phyloP scores from a whole-genome alignment of 2,113 vertebrate genomes.

The Fulica atra region DNA sequence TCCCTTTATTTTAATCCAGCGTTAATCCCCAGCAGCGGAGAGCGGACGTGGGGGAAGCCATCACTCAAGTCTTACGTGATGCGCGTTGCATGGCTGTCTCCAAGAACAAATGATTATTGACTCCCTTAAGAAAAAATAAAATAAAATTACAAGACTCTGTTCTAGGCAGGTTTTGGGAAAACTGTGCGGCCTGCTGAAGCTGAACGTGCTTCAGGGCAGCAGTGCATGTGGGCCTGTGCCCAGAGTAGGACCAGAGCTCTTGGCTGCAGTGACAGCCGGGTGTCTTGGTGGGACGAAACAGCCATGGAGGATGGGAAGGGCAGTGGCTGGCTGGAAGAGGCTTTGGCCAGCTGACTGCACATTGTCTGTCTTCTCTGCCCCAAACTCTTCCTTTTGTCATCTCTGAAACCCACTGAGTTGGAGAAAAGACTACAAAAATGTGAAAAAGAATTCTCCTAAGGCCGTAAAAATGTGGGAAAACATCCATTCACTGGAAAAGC shows the following conservation, averaged over 20 bases:
- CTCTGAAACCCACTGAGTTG: not conserved
- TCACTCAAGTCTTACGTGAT: not conserved
- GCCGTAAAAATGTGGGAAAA: not conserved
- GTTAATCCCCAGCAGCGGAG: not conserved
- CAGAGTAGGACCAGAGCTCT: not conserved
- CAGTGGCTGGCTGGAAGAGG: not conserved
- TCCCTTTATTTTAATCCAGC: not conserved
- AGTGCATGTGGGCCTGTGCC: not conserved
- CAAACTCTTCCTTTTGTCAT: not conserved
- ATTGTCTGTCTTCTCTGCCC: not conserved
- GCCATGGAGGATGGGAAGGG: not conserved
- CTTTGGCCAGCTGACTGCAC: not conserved
- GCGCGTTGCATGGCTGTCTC: rapidly evolving
- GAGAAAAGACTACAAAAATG: not conserved
- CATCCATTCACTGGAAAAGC: not conserved
- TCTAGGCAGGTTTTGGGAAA: not conserved
- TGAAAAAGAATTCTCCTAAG: not conserved
- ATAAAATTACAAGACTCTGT: not conserved
- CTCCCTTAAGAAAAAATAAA: not conserved
- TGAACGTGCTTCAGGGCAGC: not conserved
- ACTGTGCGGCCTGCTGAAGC: not conserved
- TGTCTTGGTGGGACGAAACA: not conserved
- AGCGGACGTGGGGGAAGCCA: not conserved
- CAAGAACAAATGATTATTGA: not conserved
- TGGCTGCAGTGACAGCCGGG: rapidly evolving